Percentiles rank a stretch among this genome's conserved stretches.
Evolutionary conservation across 2,888 invertebrate species (phyloP).

Genomic region (Lamproptera curius): DNA sequence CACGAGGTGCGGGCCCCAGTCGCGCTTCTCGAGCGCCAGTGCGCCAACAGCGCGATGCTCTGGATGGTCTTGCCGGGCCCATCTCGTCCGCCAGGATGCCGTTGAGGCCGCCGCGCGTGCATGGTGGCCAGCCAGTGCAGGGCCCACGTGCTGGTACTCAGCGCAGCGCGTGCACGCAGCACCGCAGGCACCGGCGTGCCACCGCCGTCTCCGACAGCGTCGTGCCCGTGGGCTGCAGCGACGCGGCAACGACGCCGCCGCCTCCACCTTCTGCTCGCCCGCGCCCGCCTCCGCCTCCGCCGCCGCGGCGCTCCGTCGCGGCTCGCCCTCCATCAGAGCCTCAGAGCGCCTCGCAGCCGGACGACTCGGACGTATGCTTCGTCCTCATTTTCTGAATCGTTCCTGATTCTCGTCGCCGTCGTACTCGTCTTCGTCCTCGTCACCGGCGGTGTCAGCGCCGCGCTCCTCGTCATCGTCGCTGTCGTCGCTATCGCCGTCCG

Average conservation of each 20-base stretch:
- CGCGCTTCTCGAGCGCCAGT: constrained; percentile 93
- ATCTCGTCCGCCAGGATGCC: constrained; percentile 98
- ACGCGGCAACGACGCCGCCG: constrained; percentile 95
- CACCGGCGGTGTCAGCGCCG: constrained; percentile 23
- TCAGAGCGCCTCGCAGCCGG: constrained; percentile 45
- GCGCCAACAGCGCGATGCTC: constrained; percentile 95
- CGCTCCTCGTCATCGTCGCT: constrained; percentile 32
- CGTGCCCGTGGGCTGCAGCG: constrained; percentile 98
- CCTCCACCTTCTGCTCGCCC: constrained; percentile 84
- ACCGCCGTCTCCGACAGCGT: constrained; percentile 96
- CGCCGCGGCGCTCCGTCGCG: constrained; percentile 31
- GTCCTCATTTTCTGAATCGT: constrained; percentile 40
- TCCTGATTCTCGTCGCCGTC: constrained; percentile 21
- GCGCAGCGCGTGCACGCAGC: constrained; percentile 92
- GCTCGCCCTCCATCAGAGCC: constrained; percentile 32
- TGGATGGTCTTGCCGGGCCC: constrained; percentile 99
- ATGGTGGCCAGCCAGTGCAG: constrained; percentile 97
- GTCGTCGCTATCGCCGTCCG: constrained; percentile 29
- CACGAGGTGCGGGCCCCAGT: constrained; percentile 99
- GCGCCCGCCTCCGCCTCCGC: constrained; percentile 24
- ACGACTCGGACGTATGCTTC: constrained; percentile 23
- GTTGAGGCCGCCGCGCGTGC: constrained; percentile 96
- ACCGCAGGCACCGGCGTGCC: constrained; percentile 94
- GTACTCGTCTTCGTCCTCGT: constrained; percentile 21
- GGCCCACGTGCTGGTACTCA: constrained; percentile 99